Evolutionary conservation across 2,113 vertebrate species (phyloP).

Genomic region (Mobula hypostoma): DNA sequence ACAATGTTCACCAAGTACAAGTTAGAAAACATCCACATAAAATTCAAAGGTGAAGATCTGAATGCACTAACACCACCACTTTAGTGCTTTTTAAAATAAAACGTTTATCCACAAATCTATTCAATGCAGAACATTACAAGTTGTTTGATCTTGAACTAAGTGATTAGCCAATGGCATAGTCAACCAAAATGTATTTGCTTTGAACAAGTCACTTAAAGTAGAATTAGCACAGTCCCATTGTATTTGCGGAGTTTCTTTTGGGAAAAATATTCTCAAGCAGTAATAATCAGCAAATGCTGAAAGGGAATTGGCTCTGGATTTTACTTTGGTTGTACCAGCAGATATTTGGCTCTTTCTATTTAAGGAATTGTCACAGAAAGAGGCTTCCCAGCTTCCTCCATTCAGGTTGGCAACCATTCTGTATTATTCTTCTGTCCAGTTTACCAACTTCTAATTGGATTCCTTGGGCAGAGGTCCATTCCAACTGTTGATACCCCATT

Average conservation of each 20-base stretch:
- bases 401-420: neutral
- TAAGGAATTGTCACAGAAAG: neutral
- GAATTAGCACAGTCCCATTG: conserved; percentile 1
- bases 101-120: conserved; percentile 12
- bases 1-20: conserved; percentile 30
- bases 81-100: conserved; percentile 20
- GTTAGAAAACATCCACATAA: conserved; percentile 30
- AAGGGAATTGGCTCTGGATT: neutral
- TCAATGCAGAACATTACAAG: neutral
- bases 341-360: conserved; percentile 24
- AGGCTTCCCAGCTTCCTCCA: conserved; percentile 27
- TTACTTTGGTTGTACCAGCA: conserved; percentile 37
- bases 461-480: neutral
- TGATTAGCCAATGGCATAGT: neutral
- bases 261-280: conserved; percentile 11
- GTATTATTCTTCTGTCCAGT: conserved; percentile 20
- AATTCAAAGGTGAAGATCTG: conserved; percentile 10
- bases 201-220: neutral
- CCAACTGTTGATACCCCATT: neutral
- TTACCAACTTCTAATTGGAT: neutral
- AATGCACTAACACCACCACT: neutral
- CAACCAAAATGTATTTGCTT: neutral
- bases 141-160: conserved; percentile 11
- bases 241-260: neutral
- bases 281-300: conserved; percentile 12